phyloP scores from a whole-genome alignment of 2,888 invertebrate genomes.

The Nomada fucata region DNA sequence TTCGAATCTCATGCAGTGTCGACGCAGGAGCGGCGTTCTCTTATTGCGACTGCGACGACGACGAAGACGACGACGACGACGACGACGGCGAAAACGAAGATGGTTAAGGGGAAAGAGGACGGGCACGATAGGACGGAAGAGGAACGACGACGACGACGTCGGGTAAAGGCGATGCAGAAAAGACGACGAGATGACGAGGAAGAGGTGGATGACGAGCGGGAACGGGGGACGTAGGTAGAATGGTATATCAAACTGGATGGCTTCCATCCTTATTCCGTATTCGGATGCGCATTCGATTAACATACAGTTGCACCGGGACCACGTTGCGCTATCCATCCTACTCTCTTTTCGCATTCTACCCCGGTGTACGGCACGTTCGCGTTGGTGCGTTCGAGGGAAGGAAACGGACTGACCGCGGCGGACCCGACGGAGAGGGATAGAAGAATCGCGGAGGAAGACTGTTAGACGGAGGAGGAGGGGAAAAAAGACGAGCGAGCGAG shows the following conservation, averaged over 20 bases:
- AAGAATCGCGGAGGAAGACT: not conserved
- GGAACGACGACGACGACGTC: slow-evolving; percentile 54
- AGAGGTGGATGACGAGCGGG: slow-evolving; percentile 67
- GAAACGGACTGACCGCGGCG: slow-evolving; percentile 21
- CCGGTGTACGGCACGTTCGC: slow-evolving; percentile 51
- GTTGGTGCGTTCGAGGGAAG: slow-evolving; percentile 54
- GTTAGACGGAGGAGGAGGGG: not conserved
- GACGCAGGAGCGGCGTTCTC: slow-evolving; percentile 56
- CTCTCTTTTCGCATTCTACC: slow-evolving; percentile 73
- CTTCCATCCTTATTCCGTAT: slow-evolving; percentile 81
- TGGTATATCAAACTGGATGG: slow-evolving; percentile 74
- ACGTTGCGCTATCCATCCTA: slow-evolving; percentile 75
- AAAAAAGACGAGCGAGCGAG: not conserved
- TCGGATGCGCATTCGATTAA: slow-evolving; percentile 82
- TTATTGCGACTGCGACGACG: slow-evolving; percentile 54
- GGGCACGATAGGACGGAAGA: slow-evolving; percentile 40
- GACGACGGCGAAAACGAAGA: slow-evolving; percentile 42
- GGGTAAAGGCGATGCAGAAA: slow-evolving; percentile 56
- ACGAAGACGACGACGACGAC: slow-evolving; percentile 56
- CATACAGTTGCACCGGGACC: slow-evolving; percentile 79
- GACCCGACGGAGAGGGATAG: slow-evolving; percentile 11
- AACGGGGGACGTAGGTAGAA: slow-evolving; percentile 68
- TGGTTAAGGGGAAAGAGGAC: slow-evolving; percentile 53
- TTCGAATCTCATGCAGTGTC: slow-evolving; percentile 75
- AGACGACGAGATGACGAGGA: slow-evolving; percentile 70